Conservation (phyloP, 2,888 invertebrate species). For the Thecophora atra region DNA sequence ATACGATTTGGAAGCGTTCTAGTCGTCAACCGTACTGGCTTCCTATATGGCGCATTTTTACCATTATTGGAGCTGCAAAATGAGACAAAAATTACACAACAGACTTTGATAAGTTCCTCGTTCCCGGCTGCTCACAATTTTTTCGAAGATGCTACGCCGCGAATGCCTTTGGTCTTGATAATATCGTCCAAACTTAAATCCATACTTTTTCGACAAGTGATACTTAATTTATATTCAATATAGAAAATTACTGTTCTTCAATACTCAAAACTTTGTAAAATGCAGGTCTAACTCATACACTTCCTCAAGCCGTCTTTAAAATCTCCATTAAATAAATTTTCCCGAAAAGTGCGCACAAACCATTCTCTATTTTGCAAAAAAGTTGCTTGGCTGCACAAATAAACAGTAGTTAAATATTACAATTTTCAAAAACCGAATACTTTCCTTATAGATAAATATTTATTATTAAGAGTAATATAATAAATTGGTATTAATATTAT, state of each 20-base stretch:
- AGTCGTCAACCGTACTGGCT: constrained; percentile 43
- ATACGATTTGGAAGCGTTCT: constrained; percentile 46
- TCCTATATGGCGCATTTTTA: constrained; percentile 33
- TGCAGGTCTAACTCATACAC: no score
- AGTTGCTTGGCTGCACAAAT: no score
- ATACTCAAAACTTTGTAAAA: background rate
- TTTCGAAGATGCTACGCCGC: constrained; percentile 38
- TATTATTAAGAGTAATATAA: no score
- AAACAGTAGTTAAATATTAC: no score
- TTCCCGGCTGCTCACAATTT: constrained; percentile 45
- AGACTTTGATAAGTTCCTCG: background rate
- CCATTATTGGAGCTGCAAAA: constrained; percentile 16
- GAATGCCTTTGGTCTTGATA: constrained; percentile 54
- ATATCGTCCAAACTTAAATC: constrained; percentile 60
- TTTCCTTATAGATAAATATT: background rate
- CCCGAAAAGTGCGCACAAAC: background rate
- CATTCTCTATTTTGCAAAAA: no score
- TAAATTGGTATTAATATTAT: no score
- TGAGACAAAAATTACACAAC: background rate
- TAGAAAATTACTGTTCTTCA: no score
- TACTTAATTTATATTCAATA: background rate
- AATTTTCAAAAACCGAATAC: background rate
- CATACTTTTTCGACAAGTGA: constrained; percentile 42
- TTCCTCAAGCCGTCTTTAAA: background rate
- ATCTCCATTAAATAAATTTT: background rate